phyloP scores from a whole-genome alignment of 2,113 vertebrate genomes.

The Xenus cinereus region DNA sequence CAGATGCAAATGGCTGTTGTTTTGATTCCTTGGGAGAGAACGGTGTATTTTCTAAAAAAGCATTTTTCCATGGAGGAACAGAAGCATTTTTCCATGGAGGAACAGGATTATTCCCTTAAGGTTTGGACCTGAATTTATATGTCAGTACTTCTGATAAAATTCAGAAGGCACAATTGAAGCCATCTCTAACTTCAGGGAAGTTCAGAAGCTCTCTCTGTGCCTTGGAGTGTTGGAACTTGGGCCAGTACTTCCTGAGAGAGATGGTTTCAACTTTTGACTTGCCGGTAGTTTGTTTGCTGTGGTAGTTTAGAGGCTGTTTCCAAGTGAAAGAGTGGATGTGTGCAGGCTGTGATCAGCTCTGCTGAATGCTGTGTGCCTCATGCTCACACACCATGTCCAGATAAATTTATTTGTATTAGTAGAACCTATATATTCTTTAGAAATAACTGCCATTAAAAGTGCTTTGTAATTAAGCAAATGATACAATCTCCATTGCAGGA shows the following conservation, averaged over 20 bases:
- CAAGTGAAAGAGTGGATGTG: neutral
- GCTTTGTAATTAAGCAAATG: neutral
- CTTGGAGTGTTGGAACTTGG: neutral
- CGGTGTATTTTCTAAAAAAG: neutral
- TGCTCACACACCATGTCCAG: neutral
- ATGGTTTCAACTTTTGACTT: neutral
- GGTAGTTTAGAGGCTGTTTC: neutral
- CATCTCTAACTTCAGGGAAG: neutral
- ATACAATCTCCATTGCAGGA: neutral
- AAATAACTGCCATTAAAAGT: neutral
- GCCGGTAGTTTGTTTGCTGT: neutral
- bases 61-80: neutral
- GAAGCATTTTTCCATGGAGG: too few relatives aligned
- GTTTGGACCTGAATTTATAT: neutral
- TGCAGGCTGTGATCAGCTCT: neutral
- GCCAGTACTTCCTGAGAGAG: neutral
- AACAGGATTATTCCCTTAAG: neutral
- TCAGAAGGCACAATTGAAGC: neutral
- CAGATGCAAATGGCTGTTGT: neutral
- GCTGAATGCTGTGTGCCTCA: neutral
- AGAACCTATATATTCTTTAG: neutral
- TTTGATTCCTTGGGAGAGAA: neutral
- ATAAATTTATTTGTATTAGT: neutral
- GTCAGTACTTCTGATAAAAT: neutral
- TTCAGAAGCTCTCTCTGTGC: neutral